phyloP scores from a whole-genome alignment of 2,888 invertebrate species.

The Ditylenchus weischeri region DNA sequence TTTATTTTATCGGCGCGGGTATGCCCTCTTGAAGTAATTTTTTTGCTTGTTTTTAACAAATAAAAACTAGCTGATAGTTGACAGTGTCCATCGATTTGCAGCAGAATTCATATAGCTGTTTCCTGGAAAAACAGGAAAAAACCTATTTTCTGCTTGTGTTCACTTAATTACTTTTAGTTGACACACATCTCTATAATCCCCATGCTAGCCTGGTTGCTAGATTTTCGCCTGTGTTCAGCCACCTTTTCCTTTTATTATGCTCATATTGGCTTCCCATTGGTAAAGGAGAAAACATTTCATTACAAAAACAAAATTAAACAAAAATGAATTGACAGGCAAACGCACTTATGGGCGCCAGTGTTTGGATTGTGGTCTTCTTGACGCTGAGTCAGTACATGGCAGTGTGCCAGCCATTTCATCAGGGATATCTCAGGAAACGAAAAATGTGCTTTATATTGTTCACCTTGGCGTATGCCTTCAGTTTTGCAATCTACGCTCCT shows the following conservation, averaged over 20 bases:
- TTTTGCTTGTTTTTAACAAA: too few species aligned
- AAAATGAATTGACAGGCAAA: slow-evolving; percentile 57
- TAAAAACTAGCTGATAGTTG: too few species aligned
- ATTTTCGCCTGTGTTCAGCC: slow-evolving; percentile 51
- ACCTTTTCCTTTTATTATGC: slow-evolving; percentile 61
- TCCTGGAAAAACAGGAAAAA: background rate
- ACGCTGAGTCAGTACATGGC: slow-evolving; percentile 64
- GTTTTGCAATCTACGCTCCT: slow-evolving; percentile 55
- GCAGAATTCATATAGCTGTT: too few species aligned
- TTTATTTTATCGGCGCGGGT: too few species aligned
- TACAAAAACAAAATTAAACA: slow-evolving; percentile 16
- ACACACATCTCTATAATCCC: slow-evolving; percentile 62
- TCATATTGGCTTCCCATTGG: slow-evolving; percentile 62
- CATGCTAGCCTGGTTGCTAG: slow-evolving; percentile 59
- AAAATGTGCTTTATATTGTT: slow-evolving; percentile 41
- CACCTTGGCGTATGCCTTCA: slow-evolving; percentile 50
- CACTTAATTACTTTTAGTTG: slow-evolving; percentile 45
- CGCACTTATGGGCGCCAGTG: slow-evolving; percentile 63
- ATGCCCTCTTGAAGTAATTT: too few species aligned
- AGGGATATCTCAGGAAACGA: slow-evolving; percentile 43
- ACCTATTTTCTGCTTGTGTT: background rate
- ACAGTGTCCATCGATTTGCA: background rate
- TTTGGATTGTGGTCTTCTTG: slow-evolving; percentile 64
- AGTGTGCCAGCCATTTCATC: slow-evolving; percentile 49
- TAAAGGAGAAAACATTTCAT: slow-evolving; percentile 25